Percentiles rank a stretch among this genome's conserved stretches.
These are phyloP conservation scores for Chaetura pelagica DNA, from an alignment of 2,113 vertebrate genomes.

Conservation along the genomic window DNA sequence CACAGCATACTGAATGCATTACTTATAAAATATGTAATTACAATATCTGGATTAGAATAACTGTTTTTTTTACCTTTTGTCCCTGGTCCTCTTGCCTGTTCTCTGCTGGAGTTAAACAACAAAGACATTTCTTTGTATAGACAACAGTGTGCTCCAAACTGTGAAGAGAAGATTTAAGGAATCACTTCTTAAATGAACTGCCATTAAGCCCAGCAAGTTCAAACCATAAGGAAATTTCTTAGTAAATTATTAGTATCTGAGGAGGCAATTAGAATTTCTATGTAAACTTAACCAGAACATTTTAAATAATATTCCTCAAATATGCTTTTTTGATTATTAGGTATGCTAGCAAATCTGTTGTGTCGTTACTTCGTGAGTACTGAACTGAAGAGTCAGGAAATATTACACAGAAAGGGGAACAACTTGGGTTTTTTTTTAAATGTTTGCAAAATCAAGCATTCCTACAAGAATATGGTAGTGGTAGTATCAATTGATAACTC, in stretches of 20 bases:
- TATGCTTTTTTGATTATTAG: background rate
- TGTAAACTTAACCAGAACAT: background rate
- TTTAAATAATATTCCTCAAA: background rate
- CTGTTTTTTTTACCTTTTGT: constrained; percentile 26
- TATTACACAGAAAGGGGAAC: background rate
- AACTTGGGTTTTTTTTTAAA: background rate
- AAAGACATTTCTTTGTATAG: background rate
- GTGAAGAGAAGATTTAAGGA: background rate
- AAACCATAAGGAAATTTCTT: background rate
- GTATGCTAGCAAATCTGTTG: background rate
- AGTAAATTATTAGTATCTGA: background rate
- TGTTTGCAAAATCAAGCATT: background rate
- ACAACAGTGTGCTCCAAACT: background rate
- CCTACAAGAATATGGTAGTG: background rate
- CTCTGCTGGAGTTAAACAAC: constrained; percentile 21
- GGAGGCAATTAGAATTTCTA: background rate
- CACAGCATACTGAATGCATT: background rate
- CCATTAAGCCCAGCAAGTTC: background rate
- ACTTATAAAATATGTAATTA: background rate
- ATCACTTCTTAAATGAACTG: background rate
- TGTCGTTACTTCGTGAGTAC: background rate
- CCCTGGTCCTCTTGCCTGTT: background rate
- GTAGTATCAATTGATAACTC: background rate
- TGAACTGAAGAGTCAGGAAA: background rate
- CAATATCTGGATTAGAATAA: background rate